Conservation (phyloP, 2,888 invertebrate species). For the Melipona beecheii region DNA sequence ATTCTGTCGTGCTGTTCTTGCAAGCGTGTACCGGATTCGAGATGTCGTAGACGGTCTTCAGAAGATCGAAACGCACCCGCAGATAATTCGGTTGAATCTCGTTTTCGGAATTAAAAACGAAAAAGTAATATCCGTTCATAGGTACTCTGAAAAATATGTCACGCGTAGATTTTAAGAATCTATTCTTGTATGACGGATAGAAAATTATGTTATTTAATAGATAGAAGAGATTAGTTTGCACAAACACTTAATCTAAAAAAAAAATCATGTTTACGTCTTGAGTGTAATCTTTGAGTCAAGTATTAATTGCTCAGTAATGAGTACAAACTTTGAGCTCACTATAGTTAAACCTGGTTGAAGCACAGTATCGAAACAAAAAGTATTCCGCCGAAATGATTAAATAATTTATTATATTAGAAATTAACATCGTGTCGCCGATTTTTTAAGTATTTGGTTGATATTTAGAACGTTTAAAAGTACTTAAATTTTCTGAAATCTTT, state of each 20-base stretch:
- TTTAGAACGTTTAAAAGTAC: not conserved
- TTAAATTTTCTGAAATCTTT: not conserved
- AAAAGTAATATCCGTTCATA: conserved; percentile 92
- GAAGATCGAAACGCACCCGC: conserved; percentile 88
- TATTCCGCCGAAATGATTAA: not conserved
- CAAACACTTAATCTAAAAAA: not conserved
- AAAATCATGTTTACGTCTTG: not conserved
- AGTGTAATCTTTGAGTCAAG: not conserved
- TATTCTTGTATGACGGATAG: not conserved
- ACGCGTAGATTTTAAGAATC: not conserved
- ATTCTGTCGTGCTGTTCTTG: conserved; percentile 87
- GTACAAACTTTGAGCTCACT: not conserved
- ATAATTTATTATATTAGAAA: not conserved
- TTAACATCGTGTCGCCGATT: not conserved
- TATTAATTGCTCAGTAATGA: not conserved
- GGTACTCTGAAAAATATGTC: conserved; percentile 86
- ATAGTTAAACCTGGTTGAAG: not conserved
- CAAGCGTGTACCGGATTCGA: conserved; percentile 87
- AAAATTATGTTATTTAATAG: not conserved
- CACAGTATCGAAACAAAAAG: not conserved
- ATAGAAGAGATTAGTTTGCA: not conserved
- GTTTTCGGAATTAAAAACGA: conserved; percentile 93
- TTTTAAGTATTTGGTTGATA: not conserved
- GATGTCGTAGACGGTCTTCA: conserved; percentile 90
- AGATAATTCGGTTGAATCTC: conserved; percentile 90